Evolutionary conservation across 1,140 invertebrate genomes (phyloP).

Genomic region (Heliconius nattereri): DNA sequence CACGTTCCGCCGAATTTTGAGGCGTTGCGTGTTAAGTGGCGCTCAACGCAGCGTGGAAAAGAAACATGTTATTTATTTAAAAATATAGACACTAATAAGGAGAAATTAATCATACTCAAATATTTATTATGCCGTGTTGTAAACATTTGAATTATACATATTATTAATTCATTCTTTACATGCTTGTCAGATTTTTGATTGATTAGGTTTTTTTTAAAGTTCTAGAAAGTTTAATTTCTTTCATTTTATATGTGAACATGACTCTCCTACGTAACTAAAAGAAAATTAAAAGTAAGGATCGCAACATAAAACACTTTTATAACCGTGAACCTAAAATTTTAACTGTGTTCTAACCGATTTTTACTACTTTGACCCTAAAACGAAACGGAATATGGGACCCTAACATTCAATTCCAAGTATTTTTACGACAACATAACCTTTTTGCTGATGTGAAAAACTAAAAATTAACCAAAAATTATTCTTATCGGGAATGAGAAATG

Average conservation of each 20-base stretch:
- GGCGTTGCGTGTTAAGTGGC: too few species aligned
- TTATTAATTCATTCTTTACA: too few species aligned
- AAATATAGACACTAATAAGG: too few species aligned
- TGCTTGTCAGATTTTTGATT: too few species aligned
- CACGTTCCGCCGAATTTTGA: too few species aligned
- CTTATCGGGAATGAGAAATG: not conserved
- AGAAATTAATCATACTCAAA: too few species aligned
- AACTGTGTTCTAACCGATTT: conserved; percentile 10
- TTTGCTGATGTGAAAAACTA: not conserved
- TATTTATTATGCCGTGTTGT: too few species aligned
- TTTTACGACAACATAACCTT: conserved; percentile 6
- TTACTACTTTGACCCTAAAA: conserved; percentile 6
- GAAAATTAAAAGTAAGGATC: not conserved
- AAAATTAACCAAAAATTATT: not conserved
- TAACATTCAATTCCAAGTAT: conserved; percentile 1
- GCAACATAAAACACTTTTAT: conserved; percentile 7
- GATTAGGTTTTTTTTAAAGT: too few species aligned
- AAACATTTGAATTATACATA: too few species aligned
- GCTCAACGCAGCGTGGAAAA: too few species aligned
- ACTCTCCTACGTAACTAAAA: not conserved
- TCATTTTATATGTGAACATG: not conserved
- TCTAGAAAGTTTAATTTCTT: not conserved
- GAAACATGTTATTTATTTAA: too few species aligned
- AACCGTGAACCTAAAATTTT: not conserved
- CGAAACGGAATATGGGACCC: not conserved